Conservation (phyloP, 2,797 vertebrate species). For the Hydrocynus forskahlii region DNA sequence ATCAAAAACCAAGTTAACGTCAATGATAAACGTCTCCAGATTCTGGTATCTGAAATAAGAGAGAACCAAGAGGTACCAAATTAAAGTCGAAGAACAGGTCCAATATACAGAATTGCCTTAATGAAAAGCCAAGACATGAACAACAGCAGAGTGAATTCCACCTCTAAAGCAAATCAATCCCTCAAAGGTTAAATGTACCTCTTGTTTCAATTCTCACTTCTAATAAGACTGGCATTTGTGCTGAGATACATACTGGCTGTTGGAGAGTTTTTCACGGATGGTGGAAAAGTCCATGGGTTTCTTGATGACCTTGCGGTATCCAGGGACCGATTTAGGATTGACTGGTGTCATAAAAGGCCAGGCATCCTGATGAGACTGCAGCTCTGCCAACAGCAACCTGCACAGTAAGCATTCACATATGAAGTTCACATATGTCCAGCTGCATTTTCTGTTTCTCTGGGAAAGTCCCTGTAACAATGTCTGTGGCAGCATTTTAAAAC, state of each 20-base stretch:
- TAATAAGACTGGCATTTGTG: background rate
- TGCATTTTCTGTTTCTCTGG: background rate
- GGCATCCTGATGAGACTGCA: slow-evolving; percentile 88
- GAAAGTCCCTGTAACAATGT: background rate
- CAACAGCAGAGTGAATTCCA: background rate
- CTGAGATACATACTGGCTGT: slow-evolving; percentile 83
- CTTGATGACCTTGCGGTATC: slow-evolving; percentile 90
- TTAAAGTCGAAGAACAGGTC: background rate
- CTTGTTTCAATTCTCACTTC: background rate
- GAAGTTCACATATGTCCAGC: background rate
- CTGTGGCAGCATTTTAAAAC: background rate
- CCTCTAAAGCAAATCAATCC: background rate
- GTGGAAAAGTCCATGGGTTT: slow-evolving; percentile 92
- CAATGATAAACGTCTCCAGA: slow-evolving; percentile 86
- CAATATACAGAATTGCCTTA: too few species aligned
- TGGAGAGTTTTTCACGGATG: slow-evolving; percentile 86
- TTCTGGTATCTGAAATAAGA: slow-evolving; percentile 79
- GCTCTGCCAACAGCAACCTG: slow-evolving; percentile 84
- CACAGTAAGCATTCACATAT: slow-evolving; percentile 20
- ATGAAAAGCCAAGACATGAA: too few species aligned
- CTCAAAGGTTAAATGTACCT: background rate
- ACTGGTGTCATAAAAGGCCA: slow-evolving; percentile 90
- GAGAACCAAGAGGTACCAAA: background rate
- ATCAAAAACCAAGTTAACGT: slow-evolving; percentile 90
- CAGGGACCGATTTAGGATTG: slow-evolving; percentile 90